Percentiles rank a stretch among this genome's conserved stretches.
phyloP scores from a whole-genome alignment of 2,113 vertebrate species.

The Esox niger region DNA sequence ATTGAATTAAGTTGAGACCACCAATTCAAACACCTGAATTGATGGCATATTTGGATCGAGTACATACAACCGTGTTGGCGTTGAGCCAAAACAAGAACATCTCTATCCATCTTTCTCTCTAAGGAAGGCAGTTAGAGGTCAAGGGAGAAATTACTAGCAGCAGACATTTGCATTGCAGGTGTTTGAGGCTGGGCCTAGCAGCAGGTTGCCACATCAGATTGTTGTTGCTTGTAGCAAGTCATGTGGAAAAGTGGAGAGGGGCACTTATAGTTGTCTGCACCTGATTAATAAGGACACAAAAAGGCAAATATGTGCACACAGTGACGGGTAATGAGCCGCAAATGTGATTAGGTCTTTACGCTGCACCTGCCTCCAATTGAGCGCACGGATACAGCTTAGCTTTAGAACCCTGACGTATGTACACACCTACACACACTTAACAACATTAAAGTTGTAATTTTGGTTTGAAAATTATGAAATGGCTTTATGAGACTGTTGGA shows the following conservation, averaged over 20 bases:
- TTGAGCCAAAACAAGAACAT: background rate
- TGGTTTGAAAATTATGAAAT: too few species aligned
- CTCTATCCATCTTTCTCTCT: conserved; percentile 15
- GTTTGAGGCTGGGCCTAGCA: conserved; percentile 36
- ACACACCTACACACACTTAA: background rate
- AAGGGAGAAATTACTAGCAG: conserved; percentile 60
- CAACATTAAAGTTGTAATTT: conserved; percentile 1
- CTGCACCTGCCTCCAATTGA: conserved; percentile 73
- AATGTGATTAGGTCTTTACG: conserved; percentile 72
- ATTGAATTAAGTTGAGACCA: background rate
- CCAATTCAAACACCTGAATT: background rate
- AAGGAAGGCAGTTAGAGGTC: conserved; percentile 56
- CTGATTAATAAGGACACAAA: conserved; percentile 74
- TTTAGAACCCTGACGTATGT: background rate
- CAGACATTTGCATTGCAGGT: conserved; percentile 57
- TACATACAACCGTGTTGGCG: background rate
- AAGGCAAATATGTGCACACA: conserved; percentile 74
- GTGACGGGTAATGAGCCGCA: conserved; percentile 70
- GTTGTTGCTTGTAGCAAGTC: conserved; percentile 67
- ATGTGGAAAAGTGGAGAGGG: conserved; percentile 74
- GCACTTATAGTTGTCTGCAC: conserved; percentile 68
- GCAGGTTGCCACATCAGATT: conserved; percentile 69
- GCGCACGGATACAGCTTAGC: conserved; percentile 59
- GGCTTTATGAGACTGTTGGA: background rate
- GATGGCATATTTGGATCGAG: background rate